Evolutionary conservation across 2,113 vertebrate species (phyloP), one percentile per base, ranked within the genome.

Genomic region (Urocolius indicus): DNA sequence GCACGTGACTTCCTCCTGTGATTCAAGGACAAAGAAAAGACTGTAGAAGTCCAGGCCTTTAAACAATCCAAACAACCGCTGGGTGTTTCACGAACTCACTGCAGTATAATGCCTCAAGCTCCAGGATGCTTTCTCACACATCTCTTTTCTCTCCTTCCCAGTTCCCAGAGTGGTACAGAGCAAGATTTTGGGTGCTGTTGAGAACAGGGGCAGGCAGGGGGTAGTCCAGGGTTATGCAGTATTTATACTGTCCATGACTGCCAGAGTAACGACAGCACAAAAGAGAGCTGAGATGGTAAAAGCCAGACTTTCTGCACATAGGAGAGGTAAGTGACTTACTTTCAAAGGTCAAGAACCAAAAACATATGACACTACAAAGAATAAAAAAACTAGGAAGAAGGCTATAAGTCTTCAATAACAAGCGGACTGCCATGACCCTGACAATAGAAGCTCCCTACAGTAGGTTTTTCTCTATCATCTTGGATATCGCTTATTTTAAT

Each of bases 401-500:
- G 57, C 90, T 80, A n/a, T 62, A 54, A 62, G 8, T 74, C 72
- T 71, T 76, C 61, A 90, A 26, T 24, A 88, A 67, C 36, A 68
- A 83, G 59, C 81, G 73, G 83, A 96, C 79, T 81, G 48, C 51
- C 27, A 67, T 84, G 90, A 93, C 75, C 79, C 75, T 74, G 48
- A 48, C 52, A 96, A 61, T 27, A 0, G 52, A 78, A 86, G 57
- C 38, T 93, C 34, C 59, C 26, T 85, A 36, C 27, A 71, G 57
- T 71, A 83, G 59, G 34, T 95, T 51, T 80, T 90, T 69, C 59
- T 93, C 72, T 81, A 65, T 84, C 59, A 68, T 90, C 65, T 63
- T 77, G 59, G 75, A 13, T 95, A 91, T 80, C 72, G 24, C 84
- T 92, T 91, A 80, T 88, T 93, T 86, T 92, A 95, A 88, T 84